Percentiles rank a stretch among this genome's conserved stretches.
Evolutionary conservation across 2,797 vertebrate species (phyloP).

Genomic region (Pristis pectinata): DNA sequence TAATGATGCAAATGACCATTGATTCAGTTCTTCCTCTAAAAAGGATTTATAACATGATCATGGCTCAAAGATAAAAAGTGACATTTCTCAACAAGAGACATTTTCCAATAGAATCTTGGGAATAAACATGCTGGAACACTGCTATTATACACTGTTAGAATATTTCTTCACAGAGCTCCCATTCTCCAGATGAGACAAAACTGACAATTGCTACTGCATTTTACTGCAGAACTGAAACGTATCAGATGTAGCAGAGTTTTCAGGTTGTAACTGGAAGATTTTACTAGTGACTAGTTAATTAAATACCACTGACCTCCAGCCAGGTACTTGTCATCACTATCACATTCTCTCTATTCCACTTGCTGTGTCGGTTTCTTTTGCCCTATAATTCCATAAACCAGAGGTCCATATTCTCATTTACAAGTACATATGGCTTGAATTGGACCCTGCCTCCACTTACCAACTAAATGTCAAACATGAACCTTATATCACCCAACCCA

Average conservation of each 20-base stretch:
- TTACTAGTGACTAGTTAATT: neutral
- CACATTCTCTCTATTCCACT: neutral
- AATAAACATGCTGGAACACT: too few species aligned
- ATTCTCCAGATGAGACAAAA: neutral
- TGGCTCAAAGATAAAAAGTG: neutral
- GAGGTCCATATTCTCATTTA: neutral
- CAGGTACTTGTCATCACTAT: neutral
- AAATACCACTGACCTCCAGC: neutral
- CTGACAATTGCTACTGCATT: neutral
- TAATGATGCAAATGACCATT: neutral
- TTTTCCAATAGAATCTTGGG: neutral
- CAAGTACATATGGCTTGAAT: neutral
- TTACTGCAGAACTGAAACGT: neutral
- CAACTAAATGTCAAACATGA: constrained; percentile 9
- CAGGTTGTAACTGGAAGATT: neutral
- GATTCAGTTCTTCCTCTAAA: neutral
- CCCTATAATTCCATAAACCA: neutral
- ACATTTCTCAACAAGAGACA: neutral
- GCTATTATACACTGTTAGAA: too few species aligned
- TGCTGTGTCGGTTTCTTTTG: neutral
- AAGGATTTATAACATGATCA: neutral
- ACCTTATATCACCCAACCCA: neutral
- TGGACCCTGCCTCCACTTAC: neutral
- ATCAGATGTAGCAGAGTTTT: neutral
- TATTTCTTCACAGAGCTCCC: neutral